Base-by-base conservation (phyloP, 1,140 invertebrate species). In the Papilio aristodemus region DNA sequence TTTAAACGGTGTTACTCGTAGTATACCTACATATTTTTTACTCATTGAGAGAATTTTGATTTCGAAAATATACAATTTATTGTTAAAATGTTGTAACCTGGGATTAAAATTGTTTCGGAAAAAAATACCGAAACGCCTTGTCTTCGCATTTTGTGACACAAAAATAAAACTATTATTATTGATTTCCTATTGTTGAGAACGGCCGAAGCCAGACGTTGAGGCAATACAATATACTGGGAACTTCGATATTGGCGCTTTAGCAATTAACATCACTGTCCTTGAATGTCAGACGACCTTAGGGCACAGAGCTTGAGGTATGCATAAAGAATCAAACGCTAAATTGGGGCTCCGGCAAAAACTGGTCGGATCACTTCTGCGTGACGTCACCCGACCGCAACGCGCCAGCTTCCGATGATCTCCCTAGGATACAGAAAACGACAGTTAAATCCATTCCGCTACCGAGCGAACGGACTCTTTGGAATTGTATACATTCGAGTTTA, bases 261-360 rank as follows among this genome's bases (percentile, higher is more conserved):
- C 75, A 79, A 78, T 74, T 79, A 76, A 79, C 50, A 75, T 74
- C 67, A 57, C 64, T 85, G 81, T 80, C 83, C 83, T 85, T 85
- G 83, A 81, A 81, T 81, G 76, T 77, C 83, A 80, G 77, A 81
- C 83, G 81, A 83, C 78, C 81, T 85, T 83, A 85, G 79, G 81
- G 78, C 80, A 80, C 71, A 73, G 80, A 71, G 68, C 70, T 73
- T 70, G 71, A 82, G 80, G 75, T 85, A 83, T 85, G 79, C 81
- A 80, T 83, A 83, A 80, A 80, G 77, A 79, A 84, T 81, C 82
- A 83, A 85, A 85, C 77, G 74, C 72, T 73, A 76, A 84, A 80
- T 77, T 79, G 78, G 80, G 73, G 74, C 74, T 78, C 69, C 66
- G 63, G 74, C 67, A 77, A 76, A 81, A 83, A 79, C 79, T 76